Evolutionary conservation across 2,113 vertebrate species (phyloP).

Genomic region (Ellobius talpinus): DNA sequence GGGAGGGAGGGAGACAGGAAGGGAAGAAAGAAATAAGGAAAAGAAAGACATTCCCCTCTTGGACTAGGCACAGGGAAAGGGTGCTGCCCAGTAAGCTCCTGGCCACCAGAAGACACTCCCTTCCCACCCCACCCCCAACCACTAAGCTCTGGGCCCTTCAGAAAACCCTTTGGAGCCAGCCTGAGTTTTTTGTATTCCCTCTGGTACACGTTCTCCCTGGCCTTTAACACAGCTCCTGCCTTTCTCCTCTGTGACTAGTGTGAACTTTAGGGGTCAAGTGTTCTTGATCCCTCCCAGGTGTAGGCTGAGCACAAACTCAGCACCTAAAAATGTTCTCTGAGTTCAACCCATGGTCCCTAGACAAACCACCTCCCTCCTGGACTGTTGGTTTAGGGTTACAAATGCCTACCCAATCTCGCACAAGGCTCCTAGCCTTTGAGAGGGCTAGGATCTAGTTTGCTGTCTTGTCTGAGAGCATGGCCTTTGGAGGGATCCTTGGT

Average conservation of each 20-base stretch:
- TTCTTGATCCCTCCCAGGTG: background rate
- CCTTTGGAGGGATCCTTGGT: background rate
- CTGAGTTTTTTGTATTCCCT: background rate
- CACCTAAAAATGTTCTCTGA: background rate
- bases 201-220: background rate
- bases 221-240: background rate
- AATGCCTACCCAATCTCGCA: background rate
- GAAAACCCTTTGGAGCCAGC: background rate
- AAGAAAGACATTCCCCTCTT: background rate
- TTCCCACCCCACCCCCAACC: background rate
- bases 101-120: background rate
- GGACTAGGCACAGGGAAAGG: background rate
- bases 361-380: background rate
- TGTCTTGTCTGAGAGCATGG: background rate
- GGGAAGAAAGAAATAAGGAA: too few relatives aligned
- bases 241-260: slow-evolving; percentile 5
- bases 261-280: background rate
- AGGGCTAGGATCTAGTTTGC: background rate
- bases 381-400: background rate
- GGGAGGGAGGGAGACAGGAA: fast-evolving
- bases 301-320: background rate
- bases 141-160: background rate
- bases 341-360: background rate
- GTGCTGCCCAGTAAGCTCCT: background rate
- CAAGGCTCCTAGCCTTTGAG: background rate